phyloP scores from a whole-genome alignment of 1,140 invertebrate species.

The Manduca sexta region DNA sequence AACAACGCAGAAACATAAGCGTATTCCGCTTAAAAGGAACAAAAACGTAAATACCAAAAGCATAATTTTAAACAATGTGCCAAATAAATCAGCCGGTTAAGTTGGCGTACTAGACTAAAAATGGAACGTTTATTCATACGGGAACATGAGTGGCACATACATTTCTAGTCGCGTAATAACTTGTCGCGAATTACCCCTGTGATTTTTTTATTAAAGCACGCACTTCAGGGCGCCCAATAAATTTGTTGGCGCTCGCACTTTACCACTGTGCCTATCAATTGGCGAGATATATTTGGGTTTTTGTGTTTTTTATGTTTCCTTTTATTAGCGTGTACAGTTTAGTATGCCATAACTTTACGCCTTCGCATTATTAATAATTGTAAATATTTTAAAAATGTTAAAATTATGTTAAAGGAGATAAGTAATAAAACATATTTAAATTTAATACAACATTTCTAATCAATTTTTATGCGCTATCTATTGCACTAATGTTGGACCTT shows the following conservation, averaged over 20 bases:
- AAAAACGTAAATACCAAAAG: conserved; percentile 2
- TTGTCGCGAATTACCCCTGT: conserved; percentile 61
- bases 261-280: conserved; percentile 50
- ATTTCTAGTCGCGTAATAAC: conserved; percentile 52
- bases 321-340: conserved; percentile 22
- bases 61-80: conserved; percentile 11
- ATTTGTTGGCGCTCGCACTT: conserved; percentile 53
- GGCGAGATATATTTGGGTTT: conserved; percentile 38
- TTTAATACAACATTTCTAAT: no score
- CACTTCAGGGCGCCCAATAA: conserved; percentile 57
- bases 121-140: conserved; percentile 44
- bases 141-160: conserved; percentile 45
- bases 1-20: not conserved
- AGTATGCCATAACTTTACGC: not conserved
- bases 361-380: not conserved
- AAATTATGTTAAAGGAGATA: no score
- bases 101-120: conserved; percentile 29
- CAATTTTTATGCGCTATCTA: no score
- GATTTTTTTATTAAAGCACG: conserved; percentile 63
- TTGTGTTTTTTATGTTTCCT: conserved; percentile 30
- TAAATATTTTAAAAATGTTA: not conserved
- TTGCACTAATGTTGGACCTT: no score
- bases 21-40: not conserved
- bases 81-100: conserved; percentile 17
- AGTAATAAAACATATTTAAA: no score